Conservation (phyloP, 2,113 vertebrate genomes). For the Rhodinocichla rosea region DNA sequence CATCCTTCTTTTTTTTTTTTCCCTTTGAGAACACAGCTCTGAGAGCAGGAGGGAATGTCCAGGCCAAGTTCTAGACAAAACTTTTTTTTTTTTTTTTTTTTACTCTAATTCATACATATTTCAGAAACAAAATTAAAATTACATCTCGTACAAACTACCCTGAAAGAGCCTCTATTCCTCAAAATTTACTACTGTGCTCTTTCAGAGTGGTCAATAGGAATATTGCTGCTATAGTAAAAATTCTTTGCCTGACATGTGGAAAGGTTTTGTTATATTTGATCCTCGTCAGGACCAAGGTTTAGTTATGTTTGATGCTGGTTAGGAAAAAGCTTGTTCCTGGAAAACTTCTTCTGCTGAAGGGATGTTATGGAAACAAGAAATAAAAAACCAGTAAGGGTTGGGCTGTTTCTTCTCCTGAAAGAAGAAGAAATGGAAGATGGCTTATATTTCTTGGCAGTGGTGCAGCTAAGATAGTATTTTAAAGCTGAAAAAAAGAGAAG, state of each 20-base stretch:
- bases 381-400: not conserved
- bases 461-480: not conserved
- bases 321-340: not conserved
- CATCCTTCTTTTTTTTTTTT: not conserved
- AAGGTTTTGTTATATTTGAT: not conserved
- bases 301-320: not conserved
- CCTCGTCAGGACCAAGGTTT: not conserved
- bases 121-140: not conserved
- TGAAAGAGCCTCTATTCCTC: not conserved
- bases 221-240: not conserved
- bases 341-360: not conserved
- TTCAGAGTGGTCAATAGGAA: not conserved
- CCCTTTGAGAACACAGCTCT: not conserved
- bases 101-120: not conserved
- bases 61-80: not conserved
- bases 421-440: not conserved
- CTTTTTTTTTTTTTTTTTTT: not conserved
- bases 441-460: not conserved
- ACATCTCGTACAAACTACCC: not conserved
- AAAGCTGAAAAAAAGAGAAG: not conserved
- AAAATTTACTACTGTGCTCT: not conserved
- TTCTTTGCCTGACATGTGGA: not conserved
- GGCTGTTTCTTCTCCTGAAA: not conserved
- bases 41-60: not conserved
- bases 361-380: not conserved